A percentile compares a stretch with the other conserved stretches of the same genome.
Evolutionary conservation across 2,113 vertebrate genomes (phyloP).

Genomic region (Catharus minimus): DNA sequence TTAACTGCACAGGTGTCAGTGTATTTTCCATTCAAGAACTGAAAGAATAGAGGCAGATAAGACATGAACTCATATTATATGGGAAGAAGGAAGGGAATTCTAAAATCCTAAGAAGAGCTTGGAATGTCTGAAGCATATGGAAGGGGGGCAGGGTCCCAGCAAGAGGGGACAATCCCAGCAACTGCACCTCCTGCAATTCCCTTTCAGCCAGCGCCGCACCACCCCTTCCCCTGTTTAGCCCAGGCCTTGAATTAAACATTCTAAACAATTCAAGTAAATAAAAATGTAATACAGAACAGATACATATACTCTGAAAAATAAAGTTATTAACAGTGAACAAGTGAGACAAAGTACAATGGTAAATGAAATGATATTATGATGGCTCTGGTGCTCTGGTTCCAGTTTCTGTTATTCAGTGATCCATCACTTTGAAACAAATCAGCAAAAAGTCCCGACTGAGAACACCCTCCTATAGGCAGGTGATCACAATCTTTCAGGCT

Average conservation of each 20-base stretch:
- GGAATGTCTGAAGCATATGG: fast-evolving
- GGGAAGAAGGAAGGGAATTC: neutral
- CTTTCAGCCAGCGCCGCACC: neutral
- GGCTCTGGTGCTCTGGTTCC: neutral
- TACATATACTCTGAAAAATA: neutral
- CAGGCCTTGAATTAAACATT: fast-evolving
- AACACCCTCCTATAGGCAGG: neutral
- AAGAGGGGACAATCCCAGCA: no score
- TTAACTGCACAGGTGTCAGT: neutral
- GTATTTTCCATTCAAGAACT: neutral
- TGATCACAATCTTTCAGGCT: neutral
- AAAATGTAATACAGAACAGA: neutral
- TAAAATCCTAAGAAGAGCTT: neutral
- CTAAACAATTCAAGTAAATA: neutral
- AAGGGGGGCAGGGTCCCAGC: neutral
- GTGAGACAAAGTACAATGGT: neutral
- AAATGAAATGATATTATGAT: neutral
- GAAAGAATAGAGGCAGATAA: neutral
- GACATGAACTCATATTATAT: fast-evolving
- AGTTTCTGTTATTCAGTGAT: neutral
- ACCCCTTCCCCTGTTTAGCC: neutral
- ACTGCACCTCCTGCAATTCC: neutral
- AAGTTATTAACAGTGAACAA: neutral
- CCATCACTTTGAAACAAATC: neutral
- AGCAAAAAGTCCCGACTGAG: neutral